phyloP scores from a whole-genome alignment of 1,140 invertebrate species.

The Proales similis region DNA sequence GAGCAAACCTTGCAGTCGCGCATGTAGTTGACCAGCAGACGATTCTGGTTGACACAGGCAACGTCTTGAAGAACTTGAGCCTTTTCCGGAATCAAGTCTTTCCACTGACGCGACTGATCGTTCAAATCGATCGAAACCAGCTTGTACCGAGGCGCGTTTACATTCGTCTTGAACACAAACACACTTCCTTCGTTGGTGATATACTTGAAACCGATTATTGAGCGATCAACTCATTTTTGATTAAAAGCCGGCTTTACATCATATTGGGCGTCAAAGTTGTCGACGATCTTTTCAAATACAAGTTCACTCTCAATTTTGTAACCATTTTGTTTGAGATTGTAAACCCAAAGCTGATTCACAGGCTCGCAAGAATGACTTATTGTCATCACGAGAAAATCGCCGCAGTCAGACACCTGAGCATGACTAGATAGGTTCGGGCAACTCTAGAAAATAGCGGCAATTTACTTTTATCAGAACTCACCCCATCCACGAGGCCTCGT shows the following conservation, averaged over 20 bases:
- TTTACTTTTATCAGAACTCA: constrained; percentile 55
- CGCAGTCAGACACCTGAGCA: constrained; percentile 77
- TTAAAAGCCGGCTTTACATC: constrained; percentile 60
- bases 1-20: constrained; percentile 77
- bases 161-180: constrained; percentile 83
- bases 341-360: constrained; percentile 77
- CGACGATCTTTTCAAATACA: constrained; percentile 64
- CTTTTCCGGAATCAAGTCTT: constrained; percentile 66
- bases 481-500: constrained; percentile 85
- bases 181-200: constrained; percentile 76
- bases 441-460: constrained; percentile 9
- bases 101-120: constrained; percentile 54
- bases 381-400: constrained; percentile 72
- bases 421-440: constrained; percentile 58
- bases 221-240: constrained; percentile 11
- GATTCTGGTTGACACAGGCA: constrained; percentile 70
- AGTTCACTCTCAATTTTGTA: constrained; percentile 44
- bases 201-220: constrained; percentile 62
- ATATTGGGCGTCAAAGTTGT: constrained; percentile 86
- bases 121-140: constrained; percentile 80
- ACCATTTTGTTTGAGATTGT: constrained; percentile 57
- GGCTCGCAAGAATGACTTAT: constrained; percentile 70
- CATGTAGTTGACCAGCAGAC: constrained; percentile 77
- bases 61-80: constrained; percentile 83
- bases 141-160: constrained; percentile 80